Evolutionary conservation across 2,113 vertebrate species (phyloP).

Genomic region (Lota lota): DNA sequence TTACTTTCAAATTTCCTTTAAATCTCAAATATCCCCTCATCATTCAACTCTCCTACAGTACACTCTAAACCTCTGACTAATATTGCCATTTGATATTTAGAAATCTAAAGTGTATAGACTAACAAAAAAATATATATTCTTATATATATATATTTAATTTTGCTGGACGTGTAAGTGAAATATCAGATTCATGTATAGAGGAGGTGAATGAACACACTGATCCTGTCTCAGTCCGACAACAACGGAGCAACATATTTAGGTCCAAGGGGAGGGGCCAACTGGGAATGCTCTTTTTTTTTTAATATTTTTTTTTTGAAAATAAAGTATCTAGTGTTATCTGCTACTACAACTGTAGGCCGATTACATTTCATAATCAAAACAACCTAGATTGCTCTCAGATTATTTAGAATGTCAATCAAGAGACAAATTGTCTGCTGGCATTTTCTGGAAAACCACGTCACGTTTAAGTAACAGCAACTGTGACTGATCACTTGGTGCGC

Average conservation of each 20-base stretch:
- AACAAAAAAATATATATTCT: slow-evolving; percentile 83
- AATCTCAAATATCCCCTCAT: slow-evolving; percentile 67
- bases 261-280: slow-evolving; percentile 57
- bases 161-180: slow-evolving; percentile 71
- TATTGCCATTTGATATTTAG: slow-evolving; percentile 76
- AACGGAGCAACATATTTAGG: slow-evolving; percentile 44
- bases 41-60: slow-evolving; percentile 71
- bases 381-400: slow-evolving; percentile 31
- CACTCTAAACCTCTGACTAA: slow-evolving; percentile 79
- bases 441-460: slow-evolving; percentile 50
- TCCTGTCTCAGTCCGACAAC: slow-evolving; percentile 50
- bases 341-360: slow-evolving; percentile 39
- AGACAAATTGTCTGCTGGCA: slow-evolving; percentile 54
- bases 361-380: slow-evolving; percentile 40
- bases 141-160: slow-evolving; percentile 77
- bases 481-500: slow-evolving; percentile 37
- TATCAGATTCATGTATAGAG: slow-evolving; percentile 65
- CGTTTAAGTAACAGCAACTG: slow-evolving; percentile 37
- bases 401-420: slow-evolving; percentile 49
- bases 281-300: slow-evolving; percentile 67
- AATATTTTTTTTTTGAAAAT: slow-evolving; percentile 49
- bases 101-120: slow-evolving; percentile 86
- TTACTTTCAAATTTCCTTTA: slow-evolving; percentile 49
- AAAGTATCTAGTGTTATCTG: slow-evolving; percentile 50
- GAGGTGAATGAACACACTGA: slow-evolving; percentile 66